Evolutionary conservation across 2,113 vertebrate species (phyloP), one percentile per base, ranked within the genome.

Genomic region (Euleptes europaea): DNA sequence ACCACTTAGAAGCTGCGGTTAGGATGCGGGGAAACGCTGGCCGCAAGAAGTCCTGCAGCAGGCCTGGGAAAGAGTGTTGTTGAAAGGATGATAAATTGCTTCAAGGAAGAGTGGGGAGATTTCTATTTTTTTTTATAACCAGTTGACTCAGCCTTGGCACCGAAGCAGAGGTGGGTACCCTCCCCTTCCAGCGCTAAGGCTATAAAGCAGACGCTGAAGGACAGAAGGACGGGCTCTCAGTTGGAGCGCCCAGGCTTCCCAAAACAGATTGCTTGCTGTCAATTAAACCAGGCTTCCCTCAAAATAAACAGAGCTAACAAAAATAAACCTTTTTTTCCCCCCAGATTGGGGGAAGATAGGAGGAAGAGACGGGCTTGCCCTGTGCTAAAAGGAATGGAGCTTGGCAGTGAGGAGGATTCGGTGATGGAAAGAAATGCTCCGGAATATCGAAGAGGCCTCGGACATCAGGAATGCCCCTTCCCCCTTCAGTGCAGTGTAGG

Each of bases 61-160:
- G 77, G 85, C 83, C 90, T 89, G 88, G 71, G 82, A 70, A 81
- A 92, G 89, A 75, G 89, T 80, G 84, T 80, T 83, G 92, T 82
- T 89, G 91, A 92, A 91, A 92, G 84, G 88, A 91, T 80, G 89
- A 92, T 57, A 90, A 87, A 88, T 92, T 85, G 89, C 65, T 84
- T 87, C 40, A 78, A 86, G 85, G 69, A 72, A 69, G 35, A 8
- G 3, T 0, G 8, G 85, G 76, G 77, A 87, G 3, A 81, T 83
- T 82, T 31, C 23, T 21, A 14, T 6, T 2, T 17, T 2, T 51
- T 19, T 38, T 23, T n/a, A 44, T 35, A 44, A 33, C 1, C 47
- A 49, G 79, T 83, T 89, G 92, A 94, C 92, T 93, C 90, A 90
- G 88, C 72, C 75, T 84, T 88, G 90, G 89, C 91, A 82, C 3